Conservation (phyloP, 1,140 invertebrate species). For the Drosophila simulans region DNA sequence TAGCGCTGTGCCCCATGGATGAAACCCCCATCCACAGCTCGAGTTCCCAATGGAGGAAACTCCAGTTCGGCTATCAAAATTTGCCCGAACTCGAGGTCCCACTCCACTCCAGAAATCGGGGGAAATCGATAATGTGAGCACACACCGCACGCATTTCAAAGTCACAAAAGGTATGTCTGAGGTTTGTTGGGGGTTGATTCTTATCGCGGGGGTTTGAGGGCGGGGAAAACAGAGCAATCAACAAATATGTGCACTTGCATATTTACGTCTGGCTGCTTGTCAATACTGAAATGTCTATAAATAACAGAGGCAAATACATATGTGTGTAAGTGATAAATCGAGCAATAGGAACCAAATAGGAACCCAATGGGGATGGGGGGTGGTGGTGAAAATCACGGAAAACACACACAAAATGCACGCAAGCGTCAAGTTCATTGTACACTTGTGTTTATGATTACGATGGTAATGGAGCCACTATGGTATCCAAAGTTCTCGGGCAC, state of each 20-base stretch:
- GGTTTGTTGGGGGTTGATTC: neutral
- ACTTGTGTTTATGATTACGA: constrained; percentile 66
- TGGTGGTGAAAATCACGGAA: constrained; percentile 46
- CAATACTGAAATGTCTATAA: constrained; percentile 54
- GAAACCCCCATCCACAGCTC: neutral
- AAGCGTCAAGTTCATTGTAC: constrained; percentile 35
- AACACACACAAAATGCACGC: constrained; percentile 62
- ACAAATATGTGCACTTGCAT: constrained; percentile 30
- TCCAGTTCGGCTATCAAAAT: constrained; percentile 3
- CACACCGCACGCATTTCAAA: constrained; percentile 29
- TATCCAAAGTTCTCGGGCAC: constrained; percentile 49
- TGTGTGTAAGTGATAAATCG: constrained; percentile 60
- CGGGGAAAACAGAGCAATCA: constrained; percentile 21
- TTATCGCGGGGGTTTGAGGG: no score
- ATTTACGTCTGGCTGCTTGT: constrained; percentile 25
- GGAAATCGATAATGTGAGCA: constrained; percentile 35
- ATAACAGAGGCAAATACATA: constrained; percentile 38
- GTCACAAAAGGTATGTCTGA: constrained; percentile 13
- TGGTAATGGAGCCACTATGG: constrained; percentile 28
- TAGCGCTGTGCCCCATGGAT: constrained; percentile 4
- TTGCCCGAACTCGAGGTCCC: neutral
- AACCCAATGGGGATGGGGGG: neutral
- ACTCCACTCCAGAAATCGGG: constrained; percentile 3
- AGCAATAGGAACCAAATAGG: constrained; percentile 49
- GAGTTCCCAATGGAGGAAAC: constrained; percentile 1